Evolutionary conservation across 2,797 vertebrate species (phyloP), one percentile per base, ranked within the genome.

Genomic region (Hippoglossus hippoglossus): DNA sequence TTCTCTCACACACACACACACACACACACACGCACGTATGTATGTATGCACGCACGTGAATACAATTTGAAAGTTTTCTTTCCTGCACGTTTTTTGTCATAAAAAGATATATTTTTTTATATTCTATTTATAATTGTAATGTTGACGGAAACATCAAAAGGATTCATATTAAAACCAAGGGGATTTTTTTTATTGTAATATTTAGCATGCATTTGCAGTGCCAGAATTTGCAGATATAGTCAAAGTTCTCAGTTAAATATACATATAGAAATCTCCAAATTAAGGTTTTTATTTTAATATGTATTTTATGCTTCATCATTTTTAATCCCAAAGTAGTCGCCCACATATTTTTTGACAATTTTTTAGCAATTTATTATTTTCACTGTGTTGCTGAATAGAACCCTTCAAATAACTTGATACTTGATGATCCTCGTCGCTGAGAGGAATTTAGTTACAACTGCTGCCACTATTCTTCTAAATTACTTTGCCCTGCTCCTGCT

Each of bases 381-480:
- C 63, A 61, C 1, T 15, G 19, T 50, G 55, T 57, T 67, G 21
- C 56, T 68, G 49, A 68, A 69, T 79, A 67, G 47, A 67, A 56
- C 49, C 49, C 66, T 49, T 58, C 55, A 71, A 77, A 81, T 78
- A 75, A 83, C 66, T 73, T 77, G 63, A 31, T 71, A 77, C 66
- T 82, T 83, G 54, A 77, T 6, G 81, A 63, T 57, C 63, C 71
- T 81, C 64, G 25, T 81, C 55, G 70, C 55, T 25, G 59, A 61
- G 57, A 84, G 54, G 79, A 56, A 80, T 87, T 85, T 58, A 71
- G 76, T 76, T 60, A 81, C 69, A 84, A 67, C 68, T 22, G 61
- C 26, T 74, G 63, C 60, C 34, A 18, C 59, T 76, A 73, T 77
- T 80, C 62, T 73, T 69, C 50, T 62, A 67, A 85, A 87, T 85